phyloP scores from a whole-genome alignment of 2,113 vertebrate species.

The Rafetus swinhoei region DNA sequence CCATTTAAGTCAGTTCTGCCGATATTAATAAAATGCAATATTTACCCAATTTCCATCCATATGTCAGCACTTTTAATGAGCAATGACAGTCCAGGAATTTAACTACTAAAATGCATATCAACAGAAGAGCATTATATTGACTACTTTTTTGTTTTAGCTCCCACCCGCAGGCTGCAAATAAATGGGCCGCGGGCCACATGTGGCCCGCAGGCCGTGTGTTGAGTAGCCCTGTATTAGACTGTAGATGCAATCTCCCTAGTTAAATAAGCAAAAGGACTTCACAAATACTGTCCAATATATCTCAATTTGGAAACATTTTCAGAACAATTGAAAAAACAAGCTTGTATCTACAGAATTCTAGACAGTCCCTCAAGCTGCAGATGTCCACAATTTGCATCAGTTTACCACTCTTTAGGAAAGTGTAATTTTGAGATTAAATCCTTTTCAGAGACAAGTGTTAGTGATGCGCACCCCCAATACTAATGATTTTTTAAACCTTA shows the following conservation, averaged over 20 bases:
- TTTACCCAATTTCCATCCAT: no score
- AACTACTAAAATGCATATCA: no score
- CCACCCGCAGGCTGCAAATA: no score
- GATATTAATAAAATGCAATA: no score
- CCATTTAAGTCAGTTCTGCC: no score
- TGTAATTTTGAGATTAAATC: neutral
- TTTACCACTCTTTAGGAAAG: neutral
- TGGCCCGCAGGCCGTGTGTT: no score
- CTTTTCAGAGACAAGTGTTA: neutral
- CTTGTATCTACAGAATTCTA: neutral
- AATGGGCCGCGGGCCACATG: no score
- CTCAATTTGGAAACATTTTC: neutral
- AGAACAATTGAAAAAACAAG: neutral
- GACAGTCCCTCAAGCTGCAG: neutral
- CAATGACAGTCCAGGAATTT: no score
- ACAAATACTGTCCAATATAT: neutral
- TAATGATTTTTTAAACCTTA: neutral
- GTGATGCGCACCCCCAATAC: accelerated
- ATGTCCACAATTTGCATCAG: neutral
- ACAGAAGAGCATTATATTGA: no score
- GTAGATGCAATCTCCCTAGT: neutral
- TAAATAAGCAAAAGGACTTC: neutral
- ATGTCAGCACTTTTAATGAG: no score
- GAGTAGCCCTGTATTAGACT: neutral
- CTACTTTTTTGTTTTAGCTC: no score